Evolutionary conservation across 64 coral and sea anemone genomes (phyloP).

Genomic region (Orbicella faveolata): DNA sequence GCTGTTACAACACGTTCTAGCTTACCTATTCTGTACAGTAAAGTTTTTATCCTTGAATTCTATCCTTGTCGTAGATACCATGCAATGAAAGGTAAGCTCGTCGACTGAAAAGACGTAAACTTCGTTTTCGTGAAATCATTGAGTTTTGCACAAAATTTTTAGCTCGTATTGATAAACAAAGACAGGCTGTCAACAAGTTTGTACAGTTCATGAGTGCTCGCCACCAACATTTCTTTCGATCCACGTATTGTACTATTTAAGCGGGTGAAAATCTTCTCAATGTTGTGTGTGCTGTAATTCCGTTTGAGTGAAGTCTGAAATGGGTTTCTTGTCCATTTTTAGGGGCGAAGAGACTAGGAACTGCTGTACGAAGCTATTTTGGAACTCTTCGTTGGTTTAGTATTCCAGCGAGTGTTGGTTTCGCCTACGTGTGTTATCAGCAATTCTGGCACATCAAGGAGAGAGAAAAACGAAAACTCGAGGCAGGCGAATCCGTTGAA

Average conservation of each 20-base stretch:
- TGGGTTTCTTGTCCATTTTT: not conserved
- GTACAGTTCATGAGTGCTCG: no score
- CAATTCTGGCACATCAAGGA: conserved; percentile 79
- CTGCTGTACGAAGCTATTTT: conserved; percentile 61
- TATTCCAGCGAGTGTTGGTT: conserved; percentile 90
- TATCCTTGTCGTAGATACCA: conserved; percentile 3
- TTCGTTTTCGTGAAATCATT: not conserved
- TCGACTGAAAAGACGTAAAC: not conserved
- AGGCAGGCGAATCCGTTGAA: conserved; percentile 27
- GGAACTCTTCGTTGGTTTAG: conserved; percentile 82
- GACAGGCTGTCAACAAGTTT: no score
- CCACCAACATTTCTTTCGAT: no score
- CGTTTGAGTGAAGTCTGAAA: not conserved
- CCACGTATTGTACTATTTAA: no score
- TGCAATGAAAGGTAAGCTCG: not conserved
- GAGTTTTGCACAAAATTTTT: no score
- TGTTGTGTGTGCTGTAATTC: not conserved
- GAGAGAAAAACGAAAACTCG: conserved; percentile 60
- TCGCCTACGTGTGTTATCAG: conserved; percentile 89
- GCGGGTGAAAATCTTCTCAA: not conserved
- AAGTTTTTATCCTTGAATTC: not conserved
- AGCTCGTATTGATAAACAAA: no score
- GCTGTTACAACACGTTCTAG: not conserved
- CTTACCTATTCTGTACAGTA: conserved; percentile 10
- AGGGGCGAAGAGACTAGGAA: conserved; percentile 24